Conservation (phyloP, 2,888 invertebrate genomes). For the Oligia fasciuncula region DNA sequence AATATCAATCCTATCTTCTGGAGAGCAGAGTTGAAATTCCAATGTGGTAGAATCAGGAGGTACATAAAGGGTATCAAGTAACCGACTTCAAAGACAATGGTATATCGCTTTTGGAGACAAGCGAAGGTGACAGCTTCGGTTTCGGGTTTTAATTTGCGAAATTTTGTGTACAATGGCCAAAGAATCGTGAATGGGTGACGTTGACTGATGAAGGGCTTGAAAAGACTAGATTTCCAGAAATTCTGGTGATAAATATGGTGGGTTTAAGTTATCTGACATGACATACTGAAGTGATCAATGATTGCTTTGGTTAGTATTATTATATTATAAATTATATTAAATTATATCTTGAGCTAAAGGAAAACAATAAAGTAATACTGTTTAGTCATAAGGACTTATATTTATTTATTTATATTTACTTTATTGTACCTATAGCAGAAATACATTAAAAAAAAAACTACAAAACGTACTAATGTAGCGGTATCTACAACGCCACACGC, state of each 20-base stretch:
- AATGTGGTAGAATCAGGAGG: conserved; percentile 23
- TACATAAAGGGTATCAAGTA: conserved; percentile 48
- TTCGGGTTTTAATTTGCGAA: conserved; percentile 86
- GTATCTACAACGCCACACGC: no score
- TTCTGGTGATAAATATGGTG: conserved; percentile 21
- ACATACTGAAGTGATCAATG: background rate
- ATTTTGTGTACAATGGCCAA: conserved; percentile 83
- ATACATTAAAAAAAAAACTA: no score
- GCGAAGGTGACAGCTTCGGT: conserved; percentile 84
- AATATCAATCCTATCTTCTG: conserved; percentile 45
- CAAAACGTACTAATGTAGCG: no score
- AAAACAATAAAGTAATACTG: background rate
- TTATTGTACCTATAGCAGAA: background rate
- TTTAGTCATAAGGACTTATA: background rate
- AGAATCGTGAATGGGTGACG: conserved; percentile 76
- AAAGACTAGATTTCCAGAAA: conserved; percentile 66
- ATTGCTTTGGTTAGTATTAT: background rate
- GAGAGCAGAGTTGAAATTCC: conserved; percentile 58
- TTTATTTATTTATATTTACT: no score
- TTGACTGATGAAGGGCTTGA: conserved; percentile 80
- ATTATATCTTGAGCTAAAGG: background rate
- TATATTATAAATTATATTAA: background rate
- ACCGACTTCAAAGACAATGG: conserved; percentile 80
- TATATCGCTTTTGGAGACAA: conserved; percentile 86
- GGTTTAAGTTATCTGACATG: conserved; percentile 11